Evolutionary conservation across 2,888 invertebrate genomes (phyloP).

Genomic region (Nemotelus nigrinus): DNA sequence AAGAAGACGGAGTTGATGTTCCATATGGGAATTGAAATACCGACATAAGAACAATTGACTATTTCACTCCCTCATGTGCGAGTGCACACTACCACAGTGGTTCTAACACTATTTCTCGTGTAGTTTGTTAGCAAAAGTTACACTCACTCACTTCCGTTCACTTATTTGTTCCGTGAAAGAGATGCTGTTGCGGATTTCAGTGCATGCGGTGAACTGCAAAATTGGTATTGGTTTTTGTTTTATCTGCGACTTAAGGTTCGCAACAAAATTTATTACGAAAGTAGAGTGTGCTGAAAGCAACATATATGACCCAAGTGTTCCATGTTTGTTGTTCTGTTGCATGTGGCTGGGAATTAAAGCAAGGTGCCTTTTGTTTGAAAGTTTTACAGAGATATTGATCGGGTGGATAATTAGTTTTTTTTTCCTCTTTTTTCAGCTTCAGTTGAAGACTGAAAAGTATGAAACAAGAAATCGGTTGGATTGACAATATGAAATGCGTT

Average conservation of each 20-base stretch:
- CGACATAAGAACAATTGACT: conserved; percentile 18
- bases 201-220: conserved; percentile 33
- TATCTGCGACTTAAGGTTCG: conserved; percentile 27
- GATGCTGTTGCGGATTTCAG: conserved; percentile 34
- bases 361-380: conserved; percentile 13
- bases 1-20: too few relatives aligned
- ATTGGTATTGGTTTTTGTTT: conserved; percentile 32
- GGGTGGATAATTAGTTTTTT: conserved; percentile 31
- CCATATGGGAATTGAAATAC: conserved; percentile 1
- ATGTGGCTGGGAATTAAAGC: not conserved
- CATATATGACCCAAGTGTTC: not conserved
- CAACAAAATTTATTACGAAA: conserved; percentile 38
- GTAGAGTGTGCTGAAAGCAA: conserved; percentile 20
- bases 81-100: not conserved
- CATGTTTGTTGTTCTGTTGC: not conserved
- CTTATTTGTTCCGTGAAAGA: not conserved
- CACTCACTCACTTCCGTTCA: conserved; percentile 11
- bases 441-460: too few relatives aligned
- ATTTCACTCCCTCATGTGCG: not conserved
- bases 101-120: conserved; percentile 3
- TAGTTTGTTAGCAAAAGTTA: conserved; percentile 30
- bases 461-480: too few relatives aligned
- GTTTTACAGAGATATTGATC: conserved; percentile 12
- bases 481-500: too few relatives aligned
- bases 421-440: too few relatives aligned